Base-by-base conservation (phyloP, 2,113 vertebrate genomes). In the Cariama cristata region DNA sequence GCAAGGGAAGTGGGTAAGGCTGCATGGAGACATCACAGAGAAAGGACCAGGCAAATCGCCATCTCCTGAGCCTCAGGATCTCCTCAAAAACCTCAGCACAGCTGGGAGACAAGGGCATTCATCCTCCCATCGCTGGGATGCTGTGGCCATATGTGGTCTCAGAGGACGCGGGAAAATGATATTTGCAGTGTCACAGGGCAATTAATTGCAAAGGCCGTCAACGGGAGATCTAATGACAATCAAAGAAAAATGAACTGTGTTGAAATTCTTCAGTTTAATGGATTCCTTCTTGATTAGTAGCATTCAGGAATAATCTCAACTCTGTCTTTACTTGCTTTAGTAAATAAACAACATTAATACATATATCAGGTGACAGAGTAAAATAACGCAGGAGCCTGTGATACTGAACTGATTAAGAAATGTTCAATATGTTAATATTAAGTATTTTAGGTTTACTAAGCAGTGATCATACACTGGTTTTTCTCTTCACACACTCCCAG, bases 261-360 rank as follows among this genome's bases (percentile, higher is more conserved):
- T 66, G 26, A 81, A 87, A 84, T 58, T 58, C 47, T 90, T 88
- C 62, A 8, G 19, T 79, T 75, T 94, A 93, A 93, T 63, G 44
- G 56, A 67, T 88, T 79, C 66, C 42, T 59, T 91, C 69, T 81
- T 75, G 85, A 88, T 93, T 72, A 63, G 74, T 38, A 12, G 11
- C 52, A 79, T 63, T 76, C 38, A 40, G 82, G 35, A 86, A 42
- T 66, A 69, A 89, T 69, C 50, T 66, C 68, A 63, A 20, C 20
- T 63, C 56, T 64, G 60, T 26, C 89, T 89, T 74, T 50, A 69
- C 32, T 85, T 67, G 42, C 45, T 67, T 74, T 67, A 26, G n/a
- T 50, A 59, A 81, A 64, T 80, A 91, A 94, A 93, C 67, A 93
- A 53, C 73, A 50, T 50, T 71, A 84, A 38, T 63, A 56, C 2